Evolutionary conservation across 2,888 invertebrate genomes (phyloP).

Genomic region (Doris montereyensis): DNA sequence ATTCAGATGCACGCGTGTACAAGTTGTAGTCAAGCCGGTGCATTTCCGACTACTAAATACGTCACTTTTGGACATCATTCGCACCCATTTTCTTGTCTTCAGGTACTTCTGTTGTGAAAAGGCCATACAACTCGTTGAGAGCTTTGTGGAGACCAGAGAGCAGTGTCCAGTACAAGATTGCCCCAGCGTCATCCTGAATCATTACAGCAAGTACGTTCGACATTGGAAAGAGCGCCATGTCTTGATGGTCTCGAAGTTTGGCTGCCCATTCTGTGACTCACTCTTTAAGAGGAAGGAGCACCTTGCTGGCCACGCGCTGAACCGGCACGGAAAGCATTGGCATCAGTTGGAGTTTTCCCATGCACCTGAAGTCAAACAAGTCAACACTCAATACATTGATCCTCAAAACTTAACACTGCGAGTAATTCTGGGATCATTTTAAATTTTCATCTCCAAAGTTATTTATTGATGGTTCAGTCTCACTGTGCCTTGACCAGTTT

Average conservation of each 20-base stretch:
- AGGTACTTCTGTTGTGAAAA: too few relatives aligned
- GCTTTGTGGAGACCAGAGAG: not conserved
- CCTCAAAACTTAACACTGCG: not conserved
- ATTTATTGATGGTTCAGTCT: too few relatives aligned
- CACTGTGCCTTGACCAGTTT: too few relatives aligned
- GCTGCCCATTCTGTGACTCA: not conserved
- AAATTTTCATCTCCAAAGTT: too few relatives aligned
- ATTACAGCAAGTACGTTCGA: not conserved
- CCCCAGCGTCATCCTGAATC: not conserved
- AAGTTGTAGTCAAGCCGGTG: too few relatives aligned
- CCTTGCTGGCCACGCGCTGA: not conserved
- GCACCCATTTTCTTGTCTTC: not conserved
- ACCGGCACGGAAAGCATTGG: not conserved
- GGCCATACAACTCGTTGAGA: not conserved
- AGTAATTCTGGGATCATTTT: too few relatives aligned
- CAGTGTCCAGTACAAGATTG: not conserved
- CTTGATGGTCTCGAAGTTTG: not conserved
- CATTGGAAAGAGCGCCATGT: not conserved
- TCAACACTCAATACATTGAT: not conserved
- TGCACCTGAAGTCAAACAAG: not conserved
- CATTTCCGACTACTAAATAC: too few relatives aligned
- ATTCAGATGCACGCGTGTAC: too few relatives aligned
- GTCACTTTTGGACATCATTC: too few relatives aligned
- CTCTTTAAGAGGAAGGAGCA: not conserved
- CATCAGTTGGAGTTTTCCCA: not conserved